phyloP scores from a whole-genome alignment of 2,797 vertebrate species.

The Coracias cyanogaster region DNA sequence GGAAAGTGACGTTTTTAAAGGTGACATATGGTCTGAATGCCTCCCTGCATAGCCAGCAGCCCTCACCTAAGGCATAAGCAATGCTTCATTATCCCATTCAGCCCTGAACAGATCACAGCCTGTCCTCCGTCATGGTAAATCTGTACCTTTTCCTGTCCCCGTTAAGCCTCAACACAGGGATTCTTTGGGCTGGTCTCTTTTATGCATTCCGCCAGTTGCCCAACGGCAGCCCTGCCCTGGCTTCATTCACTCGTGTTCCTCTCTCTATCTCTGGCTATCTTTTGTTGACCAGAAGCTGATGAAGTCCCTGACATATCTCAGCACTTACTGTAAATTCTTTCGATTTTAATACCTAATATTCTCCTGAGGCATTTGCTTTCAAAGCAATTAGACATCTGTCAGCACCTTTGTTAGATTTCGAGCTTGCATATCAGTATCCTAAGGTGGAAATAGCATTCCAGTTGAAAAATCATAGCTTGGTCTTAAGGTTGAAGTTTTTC shows the following conservation, averaged over 20 bases:
- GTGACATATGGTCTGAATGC: not conserved
- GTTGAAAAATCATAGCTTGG: constrained; percentile 53
- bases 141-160: not conserved
- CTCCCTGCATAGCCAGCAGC: not conserved
- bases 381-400: constrained; percentile 68
- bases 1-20: not conserved
- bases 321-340: constrained; percentile 36
- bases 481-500: constrained; percentile 42
- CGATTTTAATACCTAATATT: constrained; percentile 50
- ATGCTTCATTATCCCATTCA: not conserved
- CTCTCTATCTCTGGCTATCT: not conserved
- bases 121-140: not conserved
- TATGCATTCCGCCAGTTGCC: not conserved
- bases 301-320: constrained; percentile 36
- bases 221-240: not conserved
- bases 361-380: constrained; percentile 61
- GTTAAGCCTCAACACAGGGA: not conserved
- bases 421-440: constrained; percentile 47
- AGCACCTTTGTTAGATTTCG: constrained; percentile 31
- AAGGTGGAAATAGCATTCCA: constrained; percentile 69
- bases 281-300: constrained; percentile 15
- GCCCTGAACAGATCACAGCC: not conserved
- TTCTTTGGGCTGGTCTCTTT: not conserved
- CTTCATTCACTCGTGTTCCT: not conserved
- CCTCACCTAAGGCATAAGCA: not conserved